phyloP scores from a whole-genome alignment of 2,888 invertebrate species.

The Tiphia femorata region DNA sequence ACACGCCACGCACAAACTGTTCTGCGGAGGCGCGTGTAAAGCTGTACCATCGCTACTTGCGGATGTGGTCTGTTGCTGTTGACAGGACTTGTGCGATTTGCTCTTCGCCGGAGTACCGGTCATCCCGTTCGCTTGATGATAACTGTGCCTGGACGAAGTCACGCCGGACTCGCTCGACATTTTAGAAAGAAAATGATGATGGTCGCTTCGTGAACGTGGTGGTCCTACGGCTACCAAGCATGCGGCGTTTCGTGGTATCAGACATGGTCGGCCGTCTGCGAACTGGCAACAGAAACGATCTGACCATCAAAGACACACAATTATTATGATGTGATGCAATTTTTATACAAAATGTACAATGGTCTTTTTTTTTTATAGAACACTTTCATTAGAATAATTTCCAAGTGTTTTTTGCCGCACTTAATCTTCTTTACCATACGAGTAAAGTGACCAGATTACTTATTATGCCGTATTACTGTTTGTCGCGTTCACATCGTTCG shows the following conservation, averaged over 20 bases:
- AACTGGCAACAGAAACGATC: conserved; percentile 52
- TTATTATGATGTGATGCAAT: too few species aligned
- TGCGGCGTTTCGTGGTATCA: conserved; percentile 74
- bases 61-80: conserved; percentile 33
- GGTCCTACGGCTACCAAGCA: conserved; percentile 81
- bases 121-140: conserved; percentile 67
- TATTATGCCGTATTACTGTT: too few species aligned
- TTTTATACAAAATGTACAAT: too few species aligned
- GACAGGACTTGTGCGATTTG: conserved; percentile 52
- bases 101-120: conserved; percentile 50
- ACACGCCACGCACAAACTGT: conserved; percentile 64
- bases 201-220: conserved; percentile 76
- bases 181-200: conserved; percentile 79
- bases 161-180: conserved; percentile 63
- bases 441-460: too few species aligned
- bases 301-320: too few species aligned
- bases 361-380: too few species aligned
- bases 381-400: too few species aligned
- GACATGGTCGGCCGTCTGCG: conserved; percentile 63
- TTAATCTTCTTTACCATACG: too few species aligned
- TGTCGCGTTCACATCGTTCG: too few species aligned
- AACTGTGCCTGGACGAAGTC: conserved; percentile 62
- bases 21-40: conserved; percentile 40
- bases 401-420: too few species aligned
- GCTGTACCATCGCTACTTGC: conserved; percentile 21